Base-by-base conservation (phyloP, 2,888 invertebrate genomes). In the Dimorphilus gyrociliatus region DNA sequence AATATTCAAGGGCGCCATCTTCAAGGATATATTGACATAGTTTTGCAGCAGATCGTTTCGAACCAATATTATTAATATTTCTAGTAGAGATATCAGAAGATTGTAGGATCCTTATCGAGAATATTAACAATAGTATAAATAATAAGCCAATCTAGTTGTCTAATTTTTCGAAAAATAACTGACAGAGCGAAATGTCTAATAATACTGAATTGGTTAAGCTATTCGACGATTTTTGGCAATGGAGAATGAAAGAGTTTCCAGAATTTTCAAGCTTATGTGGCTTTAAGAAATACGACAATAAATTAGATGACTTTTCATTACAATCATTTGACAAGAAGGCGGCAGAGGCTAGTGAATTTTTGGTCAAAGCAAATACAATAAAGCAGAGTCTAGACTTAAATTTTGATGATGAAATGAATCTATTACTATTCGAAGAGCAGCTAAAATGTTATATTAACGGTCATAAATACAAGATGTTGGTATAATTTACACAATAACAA, bases 191-290 rank as follows among this genome's bases (percentile, higher is more conserved):
- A n/a, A n/a, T n/a, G n/a, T n/a, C n/a, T n/a, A n/a, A n/a, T n/a
- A n/a, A n/a, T n/a, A n/a, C n/a, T n/a, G n/a, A n/a, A n/a, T n/a
- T n/a, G n/a, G n/a, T n/a, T n/a, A n/a, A 19, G 14, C 23, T 44
- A 5, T 38, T 41, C 18, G 40, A 46, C 14, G 48, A 48, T 12
- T 47, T 50, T 35, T 54, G 52, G 51, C 33, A 40, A 17, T 56
- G 56, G 56, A 39, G 53, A 6, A 33, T 53, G 3, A 29, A 44
- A 16, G 47, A 49, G 26, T 45, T 39, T 25, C 56, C 56, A 10
- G 55, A 56, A 33, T 49, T 54, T 37, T 53, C 54, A 4, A 43
- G 53, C 2, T 47, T 47, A 32, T 46, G 50, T 30, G 51, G 51
- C 16, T 30, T 36, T 21, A 45, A 49, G 31, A 32, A 41, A 5